Conservation (phyloP, 2,888 invertebrate species). For the Macrophya alboannulata region DNA sequence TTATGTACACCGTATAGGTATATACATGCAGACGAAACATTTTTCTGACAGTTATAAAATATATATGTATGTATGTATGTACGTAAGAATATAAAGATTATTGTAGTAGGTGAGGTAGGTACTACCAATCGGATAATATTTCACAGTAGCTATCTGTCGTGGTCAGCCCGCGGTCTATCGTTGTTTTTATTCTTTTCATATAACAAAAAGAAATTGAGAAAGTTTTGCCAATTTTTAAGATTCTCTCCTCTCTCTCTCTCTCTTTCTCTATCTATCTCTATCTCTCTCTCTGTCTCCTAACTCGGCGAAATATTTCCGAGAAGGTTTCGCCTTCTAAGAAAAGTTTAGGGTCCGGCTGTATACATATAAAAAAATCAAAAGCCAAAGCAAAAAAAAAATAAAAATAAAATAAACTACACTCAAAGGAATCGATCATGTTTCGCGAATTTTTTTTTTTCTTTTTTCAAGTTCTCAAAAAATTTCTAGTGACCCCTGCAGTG, state of each 20-base stretch:
- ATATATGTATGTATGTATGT: neutral
- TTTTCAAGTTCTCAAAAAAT: too few relatives aligned
- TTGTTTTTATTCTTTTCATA: slow-evolving; percentile 22
- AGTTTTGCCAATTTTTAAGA: slow-evolving; percentile 29
- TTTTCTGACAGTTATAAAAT: slow-evolving; percentile 39
- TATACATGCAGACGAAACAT: neutral
- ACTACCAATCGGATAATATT: slow-evolving; percentile 3
- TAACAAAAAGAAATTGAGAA: slow-evolving; percentile 35
- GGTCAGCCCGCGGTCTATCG: neutral
- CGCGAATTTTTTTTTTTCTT: too few relatives aligned
- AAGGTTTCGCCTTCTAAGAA: slow-evolving; percentile 2
- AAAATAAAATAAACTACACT: too few relatives aligned
- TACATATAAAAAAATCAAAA: neutral
- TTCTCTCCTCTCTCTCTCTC: neutral
- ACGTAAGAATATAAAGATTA: neutral
- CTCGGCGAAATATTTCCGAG: neutral
- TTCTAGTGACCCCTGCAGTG: too few relatives aligned
- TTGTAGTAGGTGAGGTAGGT: neutral
- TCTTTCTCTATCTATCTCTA: neutral
- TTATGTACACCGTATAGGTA: neutral
- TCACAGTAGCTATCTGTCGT: slow-evolving; percentile 18
- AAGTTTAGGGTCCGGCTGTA: neutral
- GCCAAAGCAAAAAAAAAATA: too few relatives aligned
- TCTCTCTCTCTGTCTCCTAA: neutral
- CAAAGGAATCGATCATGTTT: too few relatives aligned